Evolutionary conservation across 2,797 vertebrate genomes (phyloP), one percentile per base, ranked within the genome.

Genomic region (Botia kubotai): DNA sequence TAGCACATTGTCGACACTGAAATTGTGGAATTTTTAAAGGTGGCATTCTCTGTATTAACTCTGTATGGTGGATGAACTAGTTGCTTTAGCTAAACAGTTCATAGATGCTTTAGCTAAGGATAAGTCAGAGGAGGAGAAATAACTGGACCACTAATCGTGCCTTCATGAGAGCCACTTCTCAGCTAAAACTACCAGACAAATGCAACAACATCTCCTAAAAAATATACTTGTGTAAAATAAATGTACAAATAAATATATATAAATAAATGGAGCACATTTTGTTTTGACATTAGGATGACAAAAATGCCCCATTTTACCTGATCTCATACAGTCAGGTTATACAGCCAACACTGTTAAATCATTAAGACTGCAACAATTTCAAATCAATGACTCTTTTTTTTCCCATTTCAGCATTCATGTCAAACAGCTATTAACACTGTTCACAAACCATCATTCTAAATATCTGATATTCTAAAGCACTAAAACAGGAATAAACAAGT

Each of bases 61-160:
- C 29, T 36, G 12, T 16, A 23, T 23, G 21, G 12, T 63, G 58
- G 12, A 55, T 6, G 58, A n/a, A n/a, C n/a, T n/a, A n/a, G n/a
- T n/a, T n/a, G n/a, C n/a, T n/a, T n/a, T n/a, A n/a, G n/a, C n/a
- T n/a, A n/a, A n/a, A n/a, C n/a, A n/a, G n/a, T n/a, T n/a, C n/a
- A n/a, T n/a, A n/a, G n/a, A n/a, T n/a, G 26, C 46, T 65, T 57
- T 75, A 23, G 16, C 46, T 2, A 8, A 12, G 13, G 13, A 66
- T 65, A 2, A 16, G 13, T 21, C 7, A 52, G 6, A 33, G 17
- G 6, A 71, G 26, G 23, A 17, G 46, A 71, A n/a, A 10, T 23
- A 65, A 65, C 46, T 36, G 57, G 57, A 76, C 43, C 17, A 1
- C 73, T 65, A 75, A 75, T 75, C 72, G 16, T 13, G 4, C 13